A percentile compares a stretch with the other conserved stretches of the same genome.
Conservation (phyloP, 2,797 vertebrate genomes). For the Melanogrammus aeglefinus region DNA sequence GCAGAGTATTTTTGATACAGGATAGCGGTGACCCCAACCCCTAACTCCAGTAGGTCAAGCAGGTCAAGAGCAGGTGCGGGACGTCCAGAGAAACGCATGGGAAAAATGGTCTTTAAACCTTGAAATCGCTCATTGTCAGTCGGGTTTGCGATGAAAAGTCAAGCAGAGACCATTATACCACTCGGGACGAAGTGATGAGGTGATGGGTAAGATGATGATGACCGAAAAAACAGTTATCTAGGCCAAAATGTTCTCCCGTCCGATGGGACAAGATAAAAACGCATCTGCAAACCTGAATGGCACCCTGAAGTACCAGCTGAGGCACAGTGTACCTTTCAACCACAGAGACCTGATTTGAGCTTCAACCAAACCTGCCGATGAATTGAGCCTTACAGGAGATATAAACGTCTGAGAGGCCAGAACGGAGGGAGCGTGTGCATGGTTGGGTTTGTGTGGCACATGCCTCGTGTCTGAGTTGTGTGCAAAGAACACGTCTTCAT, state of each 20-base stretch:
- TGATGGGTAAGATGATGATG: not conserved
- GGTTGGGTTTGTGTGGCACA: not conserved
- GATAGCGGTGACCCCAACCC: not conserved
- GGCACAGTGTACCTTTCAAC: constrained; percentile 27
- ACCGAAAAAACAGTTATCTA: constrained; percentile 1
- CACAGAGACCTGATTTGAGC: constrained; percentile 41
- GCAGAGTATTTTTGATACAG: not conserved
- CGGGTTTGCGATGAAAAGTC: not conserved
- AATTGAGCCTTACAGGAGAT: constrained; percentile 34
- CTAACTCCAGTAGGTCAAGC: not conserved
- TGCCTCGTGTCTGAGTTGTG: constrained; percentile 14
- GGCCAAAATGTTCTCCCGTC: constrained; percentile 17
- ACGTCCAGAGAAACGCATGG: not conserved
- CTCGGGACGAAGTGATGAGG: not conserved
- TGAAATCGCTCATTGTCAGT: not conserved
- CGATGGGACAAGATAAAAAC: constrained; percentile 21
- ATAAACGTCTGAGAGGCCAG: constrained; percentile 33
- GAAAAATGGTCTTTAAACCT: not conserved
- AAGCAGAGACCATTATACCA: not conserved
- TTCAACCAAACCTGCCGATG: constrained; percentile 27
- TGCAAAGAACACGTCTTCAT: not conserved
- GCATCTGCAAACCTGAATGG: constrained; percentile 5
- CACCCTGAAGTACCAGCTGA: constrained; percentile 28
- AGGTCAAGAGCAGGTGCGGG: not conserved
- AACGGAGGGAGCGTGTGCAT: not conserved